These are phyloP conservation scores for Andrena bicolor DNA, from an alignment of 2,888 invertebrate genomes.

Conservation along the genomic window DNA sequence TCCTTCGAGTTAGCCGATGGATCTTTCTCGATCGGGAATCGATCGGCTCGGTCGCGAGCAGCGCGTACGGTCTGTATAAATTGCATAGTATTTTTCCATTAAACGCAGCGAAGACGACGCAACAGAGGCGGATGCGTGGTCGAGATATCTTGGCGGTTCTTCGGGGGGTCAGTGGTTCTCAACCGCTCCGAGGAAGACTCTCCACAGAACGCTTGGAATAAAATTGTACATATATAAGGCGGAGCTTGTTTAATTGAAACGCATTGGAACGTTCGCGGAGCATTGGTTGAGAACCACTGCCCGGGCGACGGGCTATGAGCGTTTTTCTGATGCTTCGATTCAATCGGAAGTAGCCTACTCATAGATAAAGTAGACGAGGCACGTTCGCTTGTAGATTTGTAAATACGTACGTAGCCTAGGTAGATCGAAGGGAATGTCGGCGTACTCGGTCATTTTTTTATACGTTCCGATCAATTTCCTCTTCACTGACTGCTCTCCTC, in stretches of 20 bases:
- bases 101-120: slow-evolving; percentile 30
- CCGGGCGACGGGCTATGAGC: not conserved
- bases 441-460: slow-evolving; percentile 52
- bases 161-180: not conserved
- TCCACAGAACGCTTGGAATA: not conserved
- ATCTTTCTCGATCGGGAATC: slow-evolving; percentile 9
- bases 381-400: slow-evolving; percentile 76
- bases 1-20: slow-evolving; percentile 5
- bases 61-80: slow-evolving; percentile 63
- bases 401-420: slow-evolving; percentile 67
- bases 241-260: not conserved
- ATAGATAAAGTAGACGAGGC: slow-evolving; percentile 55
- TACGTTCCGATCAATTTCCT: slow-evolving; percentile 4
- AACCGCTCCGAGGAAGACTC: not conserved
- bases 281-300: not conserved
- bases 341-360: slow-evolving; percentile 40
- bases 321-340: slow-evolving; percentile 60
- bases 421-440: slow-evolving; percentile 63
- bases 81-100: slow-evolving; percentile 73
- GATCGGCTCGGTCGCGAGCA: slow-evolving; percentile 40
- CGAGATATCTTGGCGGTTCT: slow-evolving; percentile 15
- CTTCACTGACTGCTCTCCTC: not conserved
- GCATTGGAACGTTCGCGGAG: not conserved
- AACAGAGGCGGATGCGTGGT: not conserved
- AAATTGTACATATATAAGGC: slow-evolving; percentile 8